Percentiles rank a stretch among this genome's conserved stretches.
These are phyloP conservation scores for Ceriagrion tenellum DNA, from an alignment of 2,888 invertebrate genomes.

Conservation along the genomic window DNA sequence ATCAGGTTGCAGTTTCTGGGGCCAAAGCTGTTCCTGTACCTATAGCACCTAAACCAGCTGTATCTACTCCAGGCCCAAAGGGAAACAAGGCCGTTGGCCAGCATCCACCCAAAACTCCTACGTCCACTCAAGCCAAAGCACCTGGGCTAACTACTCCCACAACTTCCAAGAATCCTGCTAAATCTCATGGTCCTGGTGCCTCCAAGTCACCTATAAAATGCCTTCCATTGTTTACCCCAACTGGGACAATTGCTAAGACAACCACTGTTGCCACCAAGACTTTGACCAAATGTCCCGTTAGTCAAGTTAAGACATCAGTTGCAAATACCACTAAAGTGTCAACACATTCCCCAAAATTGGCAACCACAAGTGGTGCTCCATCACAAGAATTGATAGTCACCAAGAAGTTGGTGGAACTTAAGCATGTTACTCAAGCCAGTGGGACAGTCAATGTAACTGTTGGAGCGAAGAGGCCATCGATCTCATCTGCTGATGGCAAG, in stretches of 20 bases:
- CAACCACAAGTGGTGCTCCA: background rate
- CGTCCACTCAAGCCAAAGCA: background rate
- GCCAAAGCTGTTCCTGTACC: background rate
- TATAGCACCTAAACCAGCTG: slow-evolving; percentile 69
- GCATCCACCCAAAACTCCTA: background rate
- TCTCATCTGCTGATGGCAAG: slow-evolving; percentile 25
- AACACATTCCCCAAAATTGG: slow-evolving; percentile 34
- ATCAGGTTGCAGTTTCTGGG: background rate
- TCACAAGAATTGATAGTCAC: slow-evolving; percentile 21
- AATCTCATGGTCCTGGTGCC: background rate
- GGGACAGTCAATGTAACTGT: slow-evolving; percentile 21
- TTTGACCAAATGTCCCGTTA: slow-evolving; percentile 33
- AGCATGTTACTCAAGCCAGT: slow-evolving; percentile 38
- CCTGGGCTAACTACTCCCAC: slow-evolving; percentile 20
- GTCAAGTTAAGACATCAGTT: slow-evolving; percentile 43
- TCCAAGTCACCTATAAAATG: slow-evolving; percentile 43
- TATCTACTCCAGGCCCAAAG: slow-evolving; percentile 31
- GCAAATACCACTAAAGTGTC: background rate
- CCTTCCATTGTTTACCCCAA: slow-evolving; percentile 49
- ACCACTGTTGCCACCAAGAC: slow-evolving; percentile 48
- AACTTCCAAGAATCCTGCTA: slow-evolving; percentile 1
- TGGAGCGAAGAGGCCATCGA: slow-evolving; percentile 44
- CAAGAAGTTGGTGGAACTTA: slow-evolving; percentile 44
- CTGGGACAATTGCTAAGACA: slow-evolving; percentile 52
- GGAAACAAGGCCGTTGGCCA: background rate